A percentile compares a stretch with the other conserved stretches of the same genome.
Evolutionary conservation across 1,140 invertebrate species (phyloP).

Genomic region (Brachionus sp.): DNA sequence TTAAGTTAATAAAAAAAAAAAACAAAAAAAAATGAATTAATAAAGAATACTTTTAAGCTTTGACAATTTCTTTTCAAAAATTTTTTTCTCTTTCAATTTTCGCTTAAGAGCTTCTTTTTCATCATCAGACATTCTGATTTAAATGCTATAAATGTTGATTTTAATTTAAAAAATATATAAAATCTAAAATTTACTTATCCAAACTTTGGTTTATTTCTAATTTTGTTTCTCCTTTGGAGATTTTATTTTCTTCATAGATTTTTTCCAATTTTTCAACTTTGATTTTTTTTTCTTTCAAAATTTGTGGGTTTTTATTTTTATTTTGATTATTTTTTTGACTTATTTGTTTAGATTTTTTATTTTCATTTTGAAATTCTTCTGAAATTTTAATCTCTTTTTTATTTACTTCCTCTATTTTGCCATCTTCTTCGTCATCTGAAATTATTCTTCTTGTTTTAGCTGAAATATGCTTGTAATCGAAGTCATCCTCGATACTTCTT

Average conservation of each 20-base stretch:
- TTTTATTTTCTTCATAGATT: not conserved
- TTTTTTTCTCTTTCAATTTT: conserved; percentile 44
- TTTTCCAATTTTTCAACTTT: not conserved
- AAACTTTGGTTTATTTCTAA: not conserved
- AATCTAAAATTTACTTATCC: not conserved
- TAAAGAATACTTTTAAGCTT: conserved; percentile 15
- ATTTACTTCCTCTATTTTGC: not conserved
- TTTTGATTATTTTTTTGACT: not conserved
- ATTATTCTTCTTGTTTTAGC: not conserved
- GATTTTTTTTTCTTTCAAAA: not conserved
- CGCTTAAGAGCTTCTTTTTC: conserved; percentile 26
- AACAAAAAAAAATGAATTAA: not conserved
- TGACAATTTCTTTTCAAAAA: conserved; percentile 29
- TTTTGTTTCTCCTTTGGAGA: not conserved
- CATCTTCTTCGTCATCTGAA: not conserved
- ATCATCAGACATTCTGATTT: not conserved
- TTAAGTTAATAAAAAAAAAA: no score
- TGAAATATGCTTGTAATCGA: not conserved
- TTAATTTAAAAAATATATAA: not conserved
- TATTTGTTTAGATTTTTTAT: not conserved
- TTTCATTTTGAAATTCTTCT: not conserved
- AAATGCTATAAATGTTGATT: conserved; percentile 1
- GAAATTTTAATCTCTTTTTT: not conserved
- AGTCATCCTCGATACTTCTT: not conserved
- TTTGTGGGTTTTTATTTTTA: not conserved